Percentiles rank a stretch among this genome's conserved stretches.
These are phyloP conservation scores for Squalus acanthias DNA, from an alignment of 2,797 vertebrate species.

Conservation along the genomic window DNA sequence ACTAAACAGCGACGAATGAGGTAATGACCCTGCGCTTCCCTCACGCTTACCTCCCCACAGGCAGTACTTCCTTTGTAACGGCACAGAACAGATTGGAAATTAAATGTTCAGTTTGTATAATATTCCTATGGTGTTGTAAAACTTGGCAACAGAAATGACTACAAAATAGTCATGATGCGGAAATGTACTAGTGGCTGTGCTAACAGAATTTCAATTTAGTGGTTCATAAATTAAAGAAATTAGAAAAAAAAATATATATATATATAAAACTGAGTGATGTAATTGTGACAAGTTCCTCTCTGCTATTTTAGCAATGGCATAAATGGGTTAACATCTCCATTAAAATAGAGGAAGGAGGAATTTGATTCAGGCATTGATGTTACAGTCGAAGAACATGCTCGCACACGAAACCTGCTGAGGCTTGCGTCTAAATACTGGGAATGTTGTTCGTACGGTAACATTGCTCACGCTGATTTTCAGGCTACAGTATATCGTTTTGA, in stretches of 20 bases:
- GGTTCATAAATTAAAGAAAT: background rate
- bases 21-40: background rate
- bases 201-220: background rate
- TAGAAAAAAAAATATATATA: background rate
- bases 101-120: background rate
- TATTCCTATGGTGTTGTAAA: background rate
- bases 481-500: background rate
- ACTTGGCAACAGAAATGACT: background rate
- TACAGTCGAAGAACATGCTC: background rate
- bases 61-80: background rate
- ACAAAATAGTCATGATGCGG: background rate
- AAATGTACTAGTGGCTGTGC: background rate
- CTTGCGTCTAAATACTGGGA: background rate
- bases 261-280: background rate
- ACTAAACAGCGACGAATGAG: background rate
- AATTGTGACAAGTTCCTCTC: background rate
- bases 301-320: background rate
- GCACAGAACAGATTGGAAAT: background rate
- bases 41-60: background rate
- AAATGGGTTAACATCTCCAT: background rate
- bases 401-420: background rate
- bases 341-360: background rate
- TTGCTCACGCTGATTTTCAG: background rate
- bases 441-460: background rate
- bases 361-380: background rate